Evolutionary conservation across 1,140 invertebrate genomes (phyloP).

Genomic region (Penaeus chinensis): DNA sequence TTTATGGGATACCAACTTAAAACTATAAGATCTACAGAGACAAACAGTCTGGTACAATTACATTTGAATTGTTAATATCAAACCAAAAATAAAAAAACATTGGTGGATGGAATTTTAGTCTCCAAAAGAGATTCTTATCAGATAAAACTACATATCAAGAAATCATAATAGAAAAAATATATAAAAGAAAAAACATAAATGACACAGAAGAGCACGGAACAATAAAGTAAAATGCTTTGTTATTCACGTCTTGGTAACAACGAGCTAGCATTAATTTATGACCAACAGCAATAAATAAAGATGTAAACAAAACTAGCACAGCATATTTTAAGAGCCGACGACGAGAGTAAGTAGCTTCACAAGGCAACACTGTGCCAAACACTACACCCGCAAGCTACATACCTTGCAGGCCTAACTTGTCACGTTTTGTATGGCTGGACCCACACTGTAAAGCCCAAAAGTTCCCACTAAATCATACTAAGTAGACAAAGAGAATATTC

Average conservation of each 20-base stretch:
- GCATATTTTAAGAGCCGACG: conserved; percentile 3
- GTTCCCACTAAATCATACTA: conserved; percentile 24
- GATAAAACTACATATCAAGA: no score
- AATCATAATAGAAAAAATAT: no score
- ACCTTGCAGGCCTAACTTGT: conserved; percentile 37
- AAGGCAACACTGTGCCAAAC: conserved; percentile 22
- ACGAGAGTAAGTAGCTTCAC: conserved; percentile 19
- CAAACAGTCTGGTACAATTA: no score
- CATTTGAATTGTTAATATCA: no score
- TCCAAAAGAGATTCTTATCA: no score
- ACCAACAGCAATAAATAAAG: conserved; percentile 28
- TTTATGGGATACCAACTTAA: no score
- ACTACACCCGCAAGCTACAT: conserved; percentile 27
- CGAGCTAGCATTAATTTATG: conserved; percentile 29
- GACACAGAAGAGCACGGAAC: conserved; percentile 3
- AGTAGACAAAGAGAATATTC: background rate
- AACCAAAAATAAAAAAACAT: no score
- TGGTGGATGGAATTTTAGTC: no score
- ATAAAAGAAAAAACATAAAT: background rate
- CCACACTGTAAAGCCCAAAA: conserved; percentile 45
- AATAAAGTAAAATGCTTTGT: conserved; percentile 9
- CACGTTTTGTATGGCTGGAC: conserved; percentile 35
- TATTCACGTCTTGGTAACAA: conserved; percentile 7
- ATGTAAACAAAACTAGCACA: conserved; percentile 19
- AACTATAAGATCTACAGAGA: no score